Evolutionary conservation across 2,113 vertebrate genomes (phyloP).

Genomic region (Canis aureus): DNA sequence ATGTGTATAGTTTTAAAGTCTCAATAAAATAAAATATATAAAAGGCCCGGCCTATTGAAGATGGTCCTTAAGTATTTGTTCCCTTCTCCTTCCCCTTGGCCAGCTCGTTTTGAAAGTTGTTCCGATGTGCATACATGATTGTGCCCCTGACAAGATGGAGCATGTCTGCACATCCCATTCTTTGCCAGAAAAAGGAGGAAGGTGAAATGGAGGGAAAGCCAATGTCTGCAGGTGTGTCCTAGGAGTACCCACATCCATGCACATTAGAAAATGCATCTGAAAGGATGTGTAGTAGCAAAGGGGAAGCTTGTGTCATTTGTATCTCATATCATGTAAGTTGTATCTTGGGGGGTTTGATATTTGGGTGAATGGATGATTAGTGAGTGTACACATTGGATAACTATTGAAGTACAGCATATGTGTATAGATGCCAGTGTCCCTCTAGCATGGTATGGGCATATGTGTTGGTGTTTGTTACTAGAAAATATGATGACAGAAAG

Average conservation of each 20-base stretch:
- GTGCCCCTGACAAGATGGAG: constrained; percentile 8
- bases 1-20: constrained; percentile 23
- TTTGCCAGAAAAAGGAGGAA: neutral
- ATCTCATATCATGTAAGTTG: neutral
- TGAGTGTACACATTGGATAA: neutral
- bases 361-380: neutral
- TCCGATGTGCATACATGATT: neutral
- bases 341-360: neutral
- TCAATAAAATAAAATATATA: constrained; percentile 21
- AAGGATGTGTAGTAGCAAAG: neutral
- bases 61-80: neutral
- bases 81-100: neutral
- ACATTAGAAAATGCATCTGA: neutral
- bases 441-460: neutral
- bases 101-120: constrained; percentile 59
- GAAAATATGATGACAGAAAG: constrained; percentile 17
- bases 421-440: neutral
- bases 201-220: neutral
- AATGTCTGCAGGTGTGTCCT: neutral
- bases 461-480: neutral
- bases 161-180: neutral
- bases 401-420: neutral
- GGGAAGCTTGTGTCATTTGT: neutral
- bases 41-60: neutral
- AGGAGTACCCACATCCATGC: no score